phyloP scores from a whole-genome alignment of 2,797 vertebrate genomes.

The Philypnodon macrostomus region DNA sequence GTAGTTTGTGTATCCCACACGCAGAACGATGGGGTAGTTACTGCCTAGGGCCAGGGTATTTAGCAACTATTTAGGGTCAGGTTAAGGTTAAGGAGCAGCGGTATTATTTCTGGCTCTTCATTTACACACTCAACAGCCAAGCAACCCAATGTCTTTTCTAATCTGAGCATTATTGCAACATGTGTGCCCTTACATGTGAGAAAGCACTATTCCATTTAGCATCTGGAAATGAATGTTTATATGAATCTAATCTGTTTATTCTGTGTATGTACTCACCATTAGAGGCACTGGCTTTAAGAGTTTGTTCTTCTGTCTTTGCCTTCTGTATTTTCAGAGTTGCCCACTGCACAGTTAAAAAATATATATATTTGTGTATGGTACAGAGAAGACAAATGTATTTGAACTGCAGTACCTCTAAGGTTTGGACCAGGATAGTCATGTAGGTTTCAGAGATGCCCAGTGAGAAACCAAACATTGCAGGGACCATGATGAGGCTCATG shows the following conservation, averaged over 20 bases:
- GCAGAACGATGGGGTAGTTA: no score
- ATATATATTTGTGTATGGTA: background rate
- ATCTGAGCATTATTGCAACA: conserved; percentile 22
- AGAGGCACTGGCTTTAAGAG: conserved; percentile 66
- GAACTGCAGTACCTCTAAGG: conserved; percentile 79
- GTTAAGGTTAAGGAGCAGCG: background rate
- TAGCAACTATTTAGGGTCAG: background rate
- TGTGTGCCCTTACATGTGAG: conserved; percentile 31
- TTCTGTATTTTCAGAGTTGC: conserved; percentile 89
- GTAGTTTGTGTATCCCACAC: no score
- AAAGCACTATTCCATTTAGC: conserved; percentile 16
- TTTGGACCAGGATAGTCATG: conserved; percentile 87
- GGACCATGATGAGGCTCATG: conserved; percentile 83
- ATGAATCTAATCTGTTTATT: background rate
- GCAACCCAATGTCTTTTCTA: background rate
- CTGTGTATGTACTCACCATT: conserved; percentile 55
- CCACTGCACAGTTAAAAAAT: conserved; percentile 79
- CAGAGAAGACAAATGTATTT: background rate
- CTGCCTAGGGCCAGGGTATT: background rate
- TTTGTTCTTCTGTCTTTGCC: conserved; percentile 65
- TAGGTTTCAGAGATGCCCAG: conserved; percentile 90
- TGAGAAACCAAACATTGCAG: conserved; percentile 88
- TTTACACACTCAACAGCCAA: background rate
- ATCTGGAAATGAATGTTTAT: conserved; percentile 5
- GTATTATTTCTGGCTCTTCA: conserved; percentile 4